These are phyloP conservation scores for Acleris cristana DNA, from an alignment of 2,888 invertebrate species.

Conservation along the genomic window DNA sequence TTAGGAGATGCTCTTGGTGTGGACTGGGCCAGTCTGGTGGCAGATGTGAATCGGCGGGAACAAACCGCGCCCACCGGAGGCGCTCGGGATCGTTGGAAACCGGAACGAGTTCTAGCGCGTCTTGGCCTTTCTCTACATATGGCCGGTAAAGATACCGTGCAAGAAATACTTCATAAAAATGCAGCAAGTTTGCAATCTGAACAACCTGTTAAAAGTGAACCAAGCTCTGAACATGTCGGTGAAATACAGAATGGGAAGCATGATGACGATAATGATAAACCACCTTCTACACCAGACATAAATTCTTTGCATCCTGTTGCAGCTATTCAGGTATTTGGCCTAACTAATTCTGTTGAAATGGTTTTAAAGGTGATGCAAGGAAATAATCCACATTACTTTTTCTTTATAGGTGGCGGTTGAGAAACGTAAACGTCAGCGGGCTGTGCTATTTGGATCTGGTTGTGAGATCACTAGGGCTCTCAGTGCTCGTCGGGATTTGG, in stretches of 20 bases:
- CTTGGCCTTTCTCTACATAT: conserved; percentile 91
- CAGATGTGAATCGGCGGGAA: conserved; percentile 86
- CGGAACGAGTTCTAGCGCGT: conserved; percentile 90
- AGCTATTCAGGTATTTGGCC: conserved; percentile 72
- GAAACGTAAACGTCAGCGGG: conserved; percentile 84
- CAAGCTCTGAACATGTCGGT: conserved; percentile 46
- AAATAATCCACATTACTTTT: not conserved
- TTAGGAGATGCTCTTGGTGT: conserved; percentile 97
- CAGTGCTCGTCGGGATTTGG: conserved; percentile 91
- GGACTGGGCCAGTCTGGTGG: conserved; percentile 95
- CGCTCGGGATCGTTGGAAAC: conserved; percentile 91
- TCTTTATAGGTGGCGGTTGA: conserved; percentile 84
- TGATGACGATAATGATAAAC: conserved; percentile 47
- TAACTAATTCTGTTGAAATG: not conserved
- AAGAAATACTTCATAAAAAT: conserved; percentile 67
- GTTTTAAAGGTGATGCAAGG: no score
- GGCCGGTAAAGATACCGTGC: conserved; percentile 85
- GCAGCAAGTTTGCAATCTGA: conserved; percentile 57
- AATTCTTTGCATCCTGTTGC: conserved; percentile 80
- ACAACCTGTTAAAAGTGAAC: conserved; percentile 46
- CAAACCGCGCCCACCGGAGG: conserved; percentile 80
- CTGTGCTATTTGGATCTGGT: conserved; percentile 88
- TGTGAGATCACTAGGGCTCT: conserved; percentile 90
- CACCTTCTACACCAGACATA: conserved; percentile 57
- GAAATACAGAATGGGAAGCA: conserved; percentile 62